phyloP scores from a whole-genome alignment of 2,113 vertebrate genomes.

The Lonchura striata region DNA sequence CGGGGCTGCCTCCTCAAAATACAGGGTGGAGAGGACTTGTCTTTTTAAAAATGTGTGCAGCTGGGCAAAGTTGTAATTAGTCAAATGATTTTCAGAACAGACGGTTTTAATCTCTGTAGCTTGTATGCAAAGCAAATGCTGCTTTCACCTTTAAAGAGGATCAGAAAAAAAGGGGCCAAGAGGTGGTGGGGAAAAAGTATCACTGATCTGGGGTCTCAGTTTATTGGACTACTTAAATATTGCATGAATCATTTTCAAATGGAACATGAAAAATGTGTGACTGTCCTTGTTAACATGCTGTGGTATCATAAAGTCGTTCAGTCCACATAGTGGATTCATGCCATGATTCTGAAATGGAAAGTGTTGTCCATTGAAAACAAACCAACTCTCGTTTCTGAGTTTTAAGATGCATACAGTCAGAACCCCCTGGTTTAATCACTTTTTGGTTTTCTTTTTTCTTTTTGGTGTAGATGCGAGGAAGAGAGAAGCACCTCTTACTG shows the following conservation, averaged over 20 bases:
- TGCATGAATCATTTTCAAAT: not conserved
- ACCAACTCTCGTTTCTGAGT: not conserved
- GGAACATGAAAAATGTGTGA: not conserved
- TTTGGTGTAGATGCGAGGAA: constrained; percentile 61
- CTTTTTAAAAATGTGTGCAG: not conserved
- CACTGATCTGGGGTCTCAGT: not conserved
- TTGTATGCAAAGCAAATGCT: not conserved
- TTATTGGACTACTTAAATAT: not conserved
- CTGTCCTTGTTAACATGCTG: not conserved
- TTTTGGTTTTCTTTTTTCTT: not conserved
- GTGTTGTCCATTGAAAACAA: not conserved
- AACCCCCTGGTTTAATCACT: not conserved
- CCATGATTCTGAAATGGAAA: not conserved
- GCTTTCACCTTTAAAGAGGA: not conserved
- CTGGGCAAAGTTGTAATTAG: not conserved
- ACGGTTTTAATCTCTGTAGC: not conserved
- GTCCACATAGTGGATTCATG: not conserved
- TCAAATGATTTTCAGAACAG: not conserved
- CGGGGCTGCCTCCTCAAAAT: not conserved
- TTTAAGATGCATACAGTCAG: not conserved
- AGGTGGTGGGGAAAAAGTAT: fast-evolving
- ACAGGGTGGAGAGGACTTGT: not conserved
- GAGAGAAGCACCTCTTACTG: constrained; percentile 69
- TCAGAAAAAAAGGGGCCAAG: not conserved
- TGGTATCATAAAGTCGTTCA: not conserved